Conservation (phyloP, 2,888 invertebrate genomes). For the Eudasyphora cyanicolor region DNA sequence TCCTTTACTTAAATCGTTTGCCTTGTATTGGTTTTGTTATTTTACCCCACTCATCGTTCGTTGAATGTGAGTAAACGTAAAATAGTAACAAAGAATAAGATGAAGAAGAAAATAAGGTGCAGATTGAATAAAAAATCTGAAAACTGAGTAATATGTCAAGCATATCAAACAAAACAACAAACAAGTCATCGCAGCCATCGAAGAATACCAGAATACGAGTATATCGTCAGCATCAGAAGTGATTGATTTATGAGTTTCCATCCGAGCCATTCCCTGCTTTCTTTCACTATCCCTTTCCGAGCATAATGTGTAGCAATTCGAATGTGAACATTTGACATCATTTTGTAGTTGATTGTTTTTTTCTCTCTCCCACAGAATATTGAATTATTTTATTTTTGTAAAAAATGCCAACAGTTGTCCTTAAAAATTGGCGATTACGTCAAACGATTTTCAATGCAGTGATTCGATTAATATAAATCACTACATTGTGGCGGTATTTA, state of each 20-base stretch:
- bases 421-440: too few relatives aligned
- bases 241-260: conserved; percentile 29
- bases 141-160: neutral
- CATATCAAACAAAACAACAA: conserved; percentile 2
- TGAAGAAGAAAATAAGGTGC: neutral
- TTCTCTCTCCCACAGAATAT: neutral
- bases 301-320: neutral
- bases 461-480: too few relatives aligned
- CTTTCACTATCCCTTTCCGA: too few relatives aligned
- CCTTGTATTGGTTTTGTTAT: neutral
- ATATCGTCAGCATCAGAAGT: neutral
- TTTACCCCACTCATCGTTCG: neutral
- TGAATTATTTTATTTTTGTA: neutral
- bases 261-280: too few relatives aligned
- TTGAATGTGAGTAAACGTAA: neutral
- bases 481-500: too few relatives aligned
- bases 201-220: neutral
- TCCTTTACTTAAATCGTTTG: neutral
- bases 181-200: neutral
- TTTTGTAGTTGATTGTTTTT: neutral
- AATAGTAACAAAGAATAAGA: neutral
- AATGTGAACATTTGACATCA: neutral
- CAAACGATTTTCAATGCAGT: too few relatives aligned
- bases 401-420: too few relatives aligned
- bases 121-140: too few relatives aligned